phyloP scores from a whole-genome alignment of 2,888 invertebrate genomes.

The Stenoptilia bipunctidactyla region DNA sequence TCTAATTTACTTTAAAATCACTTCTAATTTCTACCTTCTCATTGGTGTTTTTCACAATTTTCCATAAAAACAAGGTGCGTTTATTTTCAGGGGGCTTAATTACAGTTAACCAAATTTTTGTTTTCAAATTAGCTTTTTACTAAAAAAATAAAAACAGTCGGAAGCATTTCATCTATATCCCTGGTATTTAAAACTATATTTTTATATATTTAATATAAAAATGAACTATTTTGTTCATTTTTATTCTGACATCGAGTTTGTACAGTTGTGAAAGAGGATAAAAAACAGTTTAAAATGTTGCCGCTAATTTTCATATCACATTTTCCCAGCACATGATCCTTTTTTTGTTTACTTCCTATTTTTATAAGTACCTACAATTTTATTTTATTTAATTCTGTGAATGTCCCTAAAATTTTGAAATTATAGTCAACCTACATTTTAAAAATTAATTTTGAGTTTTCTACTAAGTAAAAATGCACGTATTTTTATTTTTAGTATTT shows the following conservation, averaged over 20 bases:
- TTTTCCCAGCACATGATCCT: constrained; percentile 38
- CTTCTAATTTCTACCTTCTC: too few species aligned
- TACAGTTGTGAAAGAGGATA: constrained; percentile 51
- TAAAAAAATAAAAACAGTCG: neutral
- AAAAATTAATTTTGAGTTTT: too few species aligned
- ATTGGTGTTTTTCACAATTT: too few species aligned
- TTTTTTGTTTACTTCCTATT: constrained; percentile 24
- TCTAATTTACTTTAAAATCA: too few species aligned
- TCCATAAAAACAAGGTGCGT: too few species aligned
- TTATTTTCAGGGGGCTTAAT: too few species aligned
- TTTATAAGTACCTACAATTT: constrained; percentile 13
- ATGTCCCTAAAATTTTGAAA: too few species aligned
- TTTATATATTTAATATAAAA: constrained; percentile 3
- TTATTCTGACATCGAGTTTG: constrained; percentile 48
- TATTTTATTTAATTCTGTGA: too few species aligned
- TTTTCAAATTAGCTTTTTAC: neutral
- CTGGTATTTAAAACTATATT: constrained; percentile 16
- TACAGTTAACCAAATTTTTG: too few species aligned
- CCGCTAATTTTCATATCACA: constrained; percentile 31
- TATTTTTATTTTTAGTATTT: too few species aligned
- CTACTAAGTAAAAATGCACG: too few species aligned
- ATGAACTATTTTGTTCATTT: constrained; percentile 19
- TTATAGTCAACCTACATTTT: too few species aligned
- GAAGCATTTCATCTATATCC: constrained; percentile 7
- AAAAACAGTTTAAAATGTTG: constrained; percentile 48